Evolutionary conservation across 2,113 vertebrate genomes (phyloP).

Genomic region (Tauraco erythrolophus): DNA sequence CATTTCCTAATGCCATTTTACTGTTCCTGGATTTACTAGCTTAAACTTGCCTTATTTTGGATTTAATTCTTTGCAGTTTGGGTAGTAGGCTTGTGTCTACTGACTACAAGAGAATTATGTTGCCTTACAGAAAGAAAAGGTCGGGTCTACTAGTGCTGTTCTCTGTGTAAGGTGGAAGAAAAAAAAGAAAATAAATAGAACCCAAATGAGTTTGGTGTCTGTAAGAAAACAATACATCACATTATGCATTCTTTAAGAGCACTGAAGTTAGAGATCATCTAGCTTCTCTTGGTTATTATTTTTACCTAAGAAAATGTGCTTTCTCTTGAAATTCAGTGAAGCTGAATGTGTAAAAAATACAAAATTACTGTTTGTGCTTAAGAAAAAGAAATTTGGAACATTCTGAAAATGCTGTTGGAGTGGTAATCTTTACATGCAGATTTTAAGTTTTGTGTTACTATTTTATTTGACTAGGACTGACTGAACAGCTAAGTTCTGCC

Average conservation of each 20-base stretch:
- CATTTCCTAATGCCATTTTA: not conserved
- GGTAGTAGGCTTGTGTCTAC: not conserved
- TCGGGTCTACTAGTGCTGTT: fast-evolving
- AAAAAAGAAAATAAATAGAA: not conserved
- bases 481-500: not conserved
- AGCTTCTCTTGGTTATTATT: not conserved
- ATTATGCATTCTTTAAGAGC: not conserved
- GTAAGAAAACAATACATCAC: not conserved
- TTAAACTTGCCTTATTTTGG: not conserved
- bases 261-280: not conserved
- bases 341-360: not conserved
- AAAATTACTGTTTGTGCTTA: not conserved
- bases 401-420: not conserved
- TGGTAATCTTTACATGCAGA: not conserved
- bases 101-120: not conserved
- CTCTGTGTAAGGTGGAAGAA: not conserved
- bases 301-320: not conserved
- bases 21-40: not conserved
- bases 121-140: not conserved
- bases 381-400: not conserved
- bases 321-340: not conserved
- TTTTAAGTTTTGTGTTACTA: not conserved
- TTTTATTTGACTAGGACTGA: not conserved
- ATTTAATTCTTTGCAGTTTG: not conserved
- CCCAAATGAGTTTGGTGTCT: not conserved